These are phyloP conservation scores for Fragum sueziense DNA, from an alignment of 2,888 invertebrate species.

Conservation along the genomic window DNA sequence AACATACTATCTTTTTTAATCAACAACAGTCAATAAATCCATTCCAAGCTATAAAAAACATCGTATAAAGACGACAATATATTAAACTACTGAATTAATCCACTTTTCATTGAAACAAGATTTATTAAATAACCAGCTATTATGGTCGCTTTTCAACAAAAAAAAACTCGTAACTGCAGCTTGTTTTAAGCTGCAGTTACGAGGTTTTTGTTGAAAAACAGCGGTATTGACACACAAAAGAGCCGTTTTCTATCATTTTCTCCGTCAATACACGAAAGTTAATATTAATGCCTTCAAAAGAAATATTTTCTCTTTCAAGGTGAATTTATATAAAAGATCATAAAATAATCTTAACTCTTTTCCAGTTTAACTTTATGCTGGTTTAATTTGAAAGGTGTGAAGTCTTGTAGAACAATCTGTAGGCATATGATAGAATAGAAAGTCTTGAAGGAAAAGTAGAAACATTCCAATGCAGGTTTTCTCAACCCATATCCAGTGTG, in stretches of 20 bases:
- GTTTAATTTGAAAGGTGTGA: background rate
- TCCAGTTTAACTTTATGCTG: too few species aligned
- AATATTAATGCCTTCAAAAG: conserved; percentile 18
- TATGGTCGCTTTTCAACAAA: too few species aligned
- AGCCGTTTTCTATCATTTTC: background rate
- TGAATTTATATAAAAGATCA: conserved; percentile 11
- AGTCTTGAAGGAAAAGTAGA: too few species aligned
- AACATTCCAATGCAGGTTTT: too few species aligned
- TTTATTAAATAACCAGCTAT: conserved; percentile 2
- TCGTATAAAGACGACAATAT: background rate
- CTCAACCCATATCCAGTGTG: too few species aligned
- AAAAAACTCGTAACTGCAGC: too few species aligned
- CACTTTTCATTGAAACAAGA: conserved; percentile 8
- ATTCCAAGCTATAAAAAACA: background rate
- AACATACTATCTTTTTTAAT: too few species aligned
- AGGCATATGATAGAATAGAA: too few species aligned
- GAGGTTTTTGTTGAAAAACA: too few species aligned
- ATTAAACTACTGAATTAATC: background rate
- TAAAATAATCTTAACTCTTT: conserved; percentile 8
- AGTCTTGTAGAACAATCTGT: background rate
- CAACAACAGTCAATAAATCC: background rate
- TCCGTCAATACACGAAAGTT: conserved; percentile 9
- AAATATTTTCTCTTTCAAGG: conserved; percentile 20
- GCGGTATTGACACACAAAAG: background rate
- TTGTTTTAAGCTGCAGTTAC: too few species aligned